Conservation (phyloP, 1,140 invertebrate species). For the Carposina sasakii region DNA sequence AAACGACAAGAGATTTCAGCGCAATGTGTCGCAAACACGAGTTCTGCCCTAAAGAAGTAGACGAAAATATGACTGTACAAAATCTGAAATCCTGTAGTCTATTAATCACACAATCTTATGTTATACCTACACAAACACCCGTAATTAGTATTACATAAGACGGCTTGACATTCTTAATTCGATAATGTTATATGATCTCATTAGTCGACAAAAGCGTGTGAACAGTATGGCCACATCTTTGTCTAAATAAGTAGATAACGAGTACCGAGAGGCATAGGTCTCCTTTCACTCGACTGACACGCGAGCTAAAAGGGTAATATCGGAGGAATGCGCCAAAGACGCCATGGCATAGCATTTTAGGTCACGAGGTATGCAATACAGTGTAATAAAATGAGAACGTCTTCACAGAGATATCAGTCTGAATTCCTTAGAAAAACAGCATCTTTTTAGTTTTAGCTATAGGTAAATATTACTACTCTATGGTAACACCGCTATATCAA, state of each 20-base stretch:
- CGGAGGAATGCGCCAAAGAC: constrained; percentile 25
- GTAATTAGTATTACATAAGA: constrained; percentile 37
- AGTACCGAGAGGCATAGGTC: too few relatives aligned
- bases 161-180: constrained; percentile 22
- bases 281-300: constrained; percentile 61
- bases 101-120: too few relatives aligned
- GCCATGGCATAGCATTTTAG: constrained; percentile 38
- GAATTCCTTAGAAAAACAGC: constrained; percentile 15
- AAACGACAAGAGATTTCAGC: too few relatives aligned
- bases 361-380: constrained; percentile 49
- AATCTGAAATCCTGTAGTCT: too few relatives aligned
- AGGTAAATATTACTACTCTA: too few relatives aligned
- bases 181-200: constrained; percentile 21
- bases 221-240: constrained; percentile 38
- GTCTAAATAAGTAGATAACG: constrained; percentile 36
- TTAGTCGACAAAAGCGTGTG: constrained; percentile 36
- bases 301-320: constrained; percentile 41
- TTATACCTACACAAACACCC: too few relatives aligned
- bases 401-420: constrained; percentile 8
- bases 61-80: too few relatives aligned
- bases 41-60: too few relatives aligned
- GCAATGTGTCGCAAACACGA: too few relatives aligned
- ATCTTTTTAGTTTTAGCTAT: too few relatives aligned
- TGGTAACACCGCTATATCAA: too few relatives aligned
- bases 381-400: too few relatives aligned